phyloP scores from a whole-genome alignment of 2,888 invertebrate genomes.

The Epirrhoe tristata region DNA sequence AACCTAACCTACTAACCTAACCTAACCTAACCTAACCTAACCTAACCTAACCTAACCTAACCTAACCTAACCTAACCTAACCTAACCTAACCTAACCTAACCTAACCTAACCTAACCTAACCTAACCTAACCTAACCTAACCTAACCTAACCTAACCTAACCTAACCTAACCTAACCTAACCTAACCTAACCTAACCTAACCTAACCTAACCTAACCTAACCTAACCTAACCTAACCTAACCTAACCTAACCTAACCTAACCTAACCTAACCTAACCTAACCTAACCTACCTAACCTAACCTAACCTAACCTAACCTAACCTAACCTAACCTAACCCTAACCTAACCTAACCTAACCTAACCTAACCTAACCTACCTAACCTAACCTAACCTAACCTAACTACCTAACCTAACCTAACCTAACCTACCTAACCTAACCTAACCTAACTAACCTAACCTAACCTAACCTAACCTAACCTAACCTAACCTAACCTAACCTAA shows the following conservation, averaged over 20 bases:
- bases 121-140: slow-evolving; percentile 36
- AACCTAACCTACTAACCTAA: slow-evolving; percentile 25
- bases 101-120: slow-evolving; percentile 48
- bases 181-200: slow-evolving; percentile 38
- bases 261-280: slow-evolving; percentile 44
- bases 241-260: slow-evolving; percentile 36
- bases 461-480: slow-evolving; percentile 41
- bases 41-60: slow-evolving; percentile 18
- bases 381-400: slow-evolving; percentile 31
- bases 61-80: slow-evolving; percentile 34
- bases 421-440: slow-evolving; percentile 30
- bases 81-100: slow-evolving; percentile 43
- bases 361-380: slow-evolving; percentile 38
- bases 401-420: slow-evolving; percentile 36
- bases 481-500: slow-evolving; percentile 42
- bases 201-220: slow-evolving; percentile 46
- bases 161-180: slow-evolving; percentile 34
- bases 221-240: slow-evolving; percentile 38
- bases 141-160: slow-evolving; percentile 39
- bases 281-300: slow-evolving; percentile 43
- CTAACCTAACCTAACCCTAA: slow-evolving; percentile 36
- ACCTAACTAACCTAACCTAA: slow-evolving; percentile 29
- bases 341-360: slow-evolving; percentile 37
- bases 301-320: slow-evolving; percentile 39
- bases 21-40: slow-evolving; percentile 15